A percentile compares a stretch with the other conserved stretches of the same genome.
These are phyloP conservation scores for Phoeniculus purpureus DNA, from an alignment of 2,797 vertebrate genomes.

Conservation along the genomic window DNA sequence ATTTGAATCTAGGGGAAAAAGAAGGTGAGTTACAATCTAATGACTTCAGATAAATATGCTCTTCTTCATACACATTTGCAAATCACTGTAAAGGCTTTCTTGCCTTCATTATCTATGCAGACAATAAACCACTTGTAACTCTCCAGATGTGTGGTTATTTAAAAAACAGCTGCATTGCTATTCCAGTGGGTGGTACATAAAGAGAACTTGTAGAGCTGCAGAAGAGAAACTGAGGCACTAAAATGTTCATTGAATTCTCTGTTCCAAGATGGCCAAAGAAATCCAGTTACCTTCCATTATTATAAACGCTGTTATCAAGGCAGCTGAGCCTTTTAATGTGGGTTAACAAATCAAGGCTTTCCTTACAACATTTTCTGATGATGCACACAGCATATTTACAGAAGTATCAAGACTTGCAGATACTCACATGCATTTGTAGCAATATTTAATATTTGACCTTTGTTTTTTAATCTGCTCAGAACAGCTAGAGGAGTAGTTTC, in stretches of 20 bases:
- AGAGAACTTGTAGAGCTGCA: neutral
- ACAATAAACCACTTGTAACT: neutral
- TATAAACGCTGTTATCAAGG: neutral
- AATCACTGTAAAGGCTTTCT: neutral
- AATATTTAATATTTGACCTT: neutral
- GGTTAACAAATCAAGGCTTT: neutral
- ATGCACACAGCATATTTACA: neutral
- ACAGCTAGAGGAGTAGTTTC: neutral
- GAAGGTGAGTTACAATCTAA: neutral
- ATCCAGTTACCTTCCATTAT: neutral
- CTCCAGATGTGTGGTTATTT: neutral
- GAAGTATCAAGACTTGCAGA: neutral
- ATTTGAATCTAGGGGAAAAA: conserved; percentile 26
- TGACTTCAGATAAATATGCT: neutral
- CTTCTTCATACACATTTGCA: neutral
- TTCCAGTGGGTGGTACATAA: neutral
- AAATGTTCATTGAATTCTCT: neutral
- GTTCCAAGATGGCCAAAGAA: neutral
- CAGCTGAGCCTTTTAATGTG: neutral
- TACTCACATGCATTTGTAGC: neutral
- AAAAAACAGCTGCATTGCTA: neutral
- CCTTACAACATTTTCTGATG: neutral
- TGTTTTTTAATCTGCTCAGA: neutral
- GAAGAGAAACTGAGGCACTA: neutral
- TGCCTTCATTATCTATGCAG: neutral